Conservation (phyloP, 2,113 vertebrate genomes). For the Cryptotis parvus region DNA sequence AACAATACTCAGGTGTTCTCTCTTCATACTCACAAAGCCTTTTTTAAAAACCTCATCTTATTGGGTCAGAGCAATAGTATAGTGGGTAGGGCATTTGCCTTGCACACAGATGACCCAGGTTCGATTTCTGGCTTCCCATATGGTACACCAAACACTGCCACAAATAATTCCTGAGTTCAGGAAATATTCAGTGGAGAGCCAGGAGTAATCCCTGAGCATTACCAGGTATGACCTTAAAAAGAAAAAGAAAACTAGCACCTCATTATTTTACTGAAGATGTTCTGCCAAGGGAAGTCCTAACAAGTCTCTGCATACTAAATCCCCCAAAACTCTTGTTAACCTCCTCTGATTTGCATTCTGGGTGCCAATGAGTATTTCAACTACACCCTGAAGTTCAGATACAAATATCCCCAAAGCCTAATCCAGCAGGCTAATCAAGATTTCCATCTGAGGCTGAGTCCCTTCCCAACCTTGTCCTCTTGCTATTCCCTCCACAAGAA, state of each 20-base stretch:
- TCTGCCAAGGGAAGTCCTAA: background rate
- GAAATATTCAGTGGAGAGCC: no score
- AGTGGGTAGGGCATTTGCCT: no score
- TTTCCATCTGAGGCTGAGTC: background rate
- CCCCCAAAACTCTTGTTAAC: background rate
- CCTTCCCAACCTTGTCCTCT: background rate
- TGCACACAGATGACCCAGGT: no score
- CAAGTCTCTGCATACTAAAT: background rate
- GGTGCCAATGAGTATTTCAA: background rate
- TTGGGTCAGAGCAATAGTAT: no score
- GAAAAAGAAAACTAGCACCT: no score
- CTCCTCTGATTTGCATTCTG: background rate
- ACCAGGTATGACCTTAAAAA: no score
- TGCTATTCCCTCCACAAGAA: background rate
- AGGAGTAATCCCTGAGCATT: no score
- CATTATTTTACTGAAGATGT: background rate
- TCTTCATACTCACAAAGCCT: background rate
- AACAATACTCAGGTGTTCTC: background rate
- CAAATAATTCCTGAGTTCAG: no score
- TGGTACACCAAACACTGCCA: no score
- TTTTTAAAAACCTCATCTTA: background rate
- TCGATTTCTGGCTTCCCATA: no score
- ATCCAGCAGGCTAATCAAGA: fast-evolving
- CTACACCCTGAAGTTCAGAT: background rate
- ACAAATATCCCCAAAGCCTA: background rate